phyloP scores from a whole-genome alignment of 2,113 vertebrate species.

The Mus spicilegus region DNA sequence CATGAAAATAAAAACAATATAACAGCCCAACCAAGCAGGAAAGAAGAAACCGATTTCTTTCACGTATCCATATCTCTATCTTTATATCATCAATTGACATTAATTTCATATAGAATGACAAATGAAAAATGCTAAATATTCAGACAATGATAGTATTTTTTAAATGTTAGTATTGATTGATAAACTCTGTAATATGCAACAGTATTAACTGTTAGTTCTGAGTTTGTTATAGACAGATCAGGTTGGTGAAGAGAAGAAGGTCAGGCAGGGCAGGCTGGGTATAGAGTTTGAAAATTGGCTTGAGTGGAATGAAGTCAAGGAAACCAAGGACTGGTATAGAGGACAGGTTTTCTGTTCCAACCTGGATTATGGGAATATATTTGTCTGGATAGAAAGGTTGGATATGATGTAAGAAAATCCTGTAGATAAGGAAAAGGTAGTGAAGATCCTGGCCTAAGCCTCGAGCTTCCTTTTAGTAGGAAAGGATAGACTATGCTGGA shows the following conservation, averaged over 20 bases:
- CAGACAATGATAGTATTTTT: background rate
- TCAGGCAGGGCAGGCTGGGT: background rate
- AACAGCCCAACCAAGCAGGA: background rate
- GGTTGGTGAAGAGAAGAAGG: background rate
- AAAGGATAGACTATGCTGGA: background rate
- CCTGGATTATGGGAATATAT: background rate
- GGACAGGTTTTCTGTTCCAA: background rate
- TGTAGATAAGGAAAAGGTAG: background rate
- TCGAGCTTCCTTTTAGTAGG: background rate
- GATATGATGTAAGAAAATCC: background rate
- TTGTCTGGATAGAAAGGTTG: background rate
- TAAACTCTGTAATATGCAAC: background rate
- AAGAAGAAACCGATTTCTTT: background rate
- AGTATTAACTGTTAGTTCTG: background rate
- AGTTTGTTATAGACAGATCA: background rate
- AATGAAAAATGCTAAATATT: background rate
- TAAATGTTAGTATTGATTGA: background rate
- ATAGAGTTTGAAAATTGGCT: background rate
- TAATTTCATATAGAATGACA: constrained; percentile 7
- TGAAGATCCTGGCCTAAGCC: background rate
- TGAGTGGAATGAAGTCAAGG: background rate
- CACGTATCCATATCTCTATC: background rate
- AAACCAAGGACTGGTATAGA: background rate
- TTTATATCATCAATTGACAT: background rate
- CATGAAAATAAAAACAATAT: constrained; percentile 23